phyloP scores from a whole-genome alignment of 2,888 invertebrate species.

The Julus scanicus region DNA sequence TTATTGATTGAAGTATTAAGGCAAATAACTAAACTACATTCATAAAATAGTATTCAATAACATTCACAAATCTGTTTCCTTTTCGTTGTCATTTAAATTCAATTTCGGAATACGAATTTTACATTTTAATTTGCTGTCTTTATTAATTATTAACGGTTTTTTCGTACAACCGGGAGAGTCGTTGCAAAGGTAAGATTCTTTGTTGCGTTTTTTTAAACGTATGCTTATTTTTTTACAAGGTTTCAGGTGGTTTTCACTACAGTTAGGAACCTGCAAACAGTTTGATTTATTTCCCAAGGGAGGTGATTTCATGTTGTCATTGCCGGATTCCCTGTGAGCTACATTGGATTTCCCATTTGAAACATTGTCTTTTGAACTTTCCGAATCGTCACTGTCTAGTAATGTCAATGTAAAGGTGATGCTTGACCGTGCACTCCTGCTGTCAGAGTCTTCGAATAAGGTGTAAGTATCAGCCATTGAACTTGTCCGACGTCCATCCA shows the following conservation, averaged over 20 bases:
- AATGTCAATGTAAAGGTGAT: slow-evolving; percentile 11
- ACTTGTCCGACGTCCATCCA: neutral
- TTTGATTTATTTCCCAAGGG: neutral
- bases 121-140: neutral
- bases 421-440: slow-evolving; percentile 9
- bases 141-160: neutral
- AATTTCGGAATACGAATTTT: neutral
- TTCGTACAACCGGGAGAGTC: neutral
- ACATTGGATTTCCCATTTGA: neutral
- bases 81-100: slow-evolving; percentile 1
- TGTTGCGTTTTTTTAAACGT: neutral
- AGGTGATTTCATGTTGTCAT: neutral
- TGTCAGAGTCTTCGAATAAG: slow-evolving; percentile 13
- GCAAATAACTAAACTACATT: neutral
- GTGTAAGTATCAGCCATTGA: slow-evolving; percentile 42
- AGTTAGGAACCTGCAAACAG: neutral
- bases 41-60: neutral
- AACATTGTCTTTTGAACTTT: neutral
- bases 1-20: neutral
- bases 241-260: neutral
- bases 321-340: neutral
- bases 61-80: neutral
- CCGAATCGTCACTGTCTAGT: slow-evolving; percentile 46
- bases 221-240: neutral
- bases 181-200: neutral